Evolutionary conservation across 2,113 vertebrate genomes (phyloP).

Genomic region (Pachycephala philippinensis): DNA sequence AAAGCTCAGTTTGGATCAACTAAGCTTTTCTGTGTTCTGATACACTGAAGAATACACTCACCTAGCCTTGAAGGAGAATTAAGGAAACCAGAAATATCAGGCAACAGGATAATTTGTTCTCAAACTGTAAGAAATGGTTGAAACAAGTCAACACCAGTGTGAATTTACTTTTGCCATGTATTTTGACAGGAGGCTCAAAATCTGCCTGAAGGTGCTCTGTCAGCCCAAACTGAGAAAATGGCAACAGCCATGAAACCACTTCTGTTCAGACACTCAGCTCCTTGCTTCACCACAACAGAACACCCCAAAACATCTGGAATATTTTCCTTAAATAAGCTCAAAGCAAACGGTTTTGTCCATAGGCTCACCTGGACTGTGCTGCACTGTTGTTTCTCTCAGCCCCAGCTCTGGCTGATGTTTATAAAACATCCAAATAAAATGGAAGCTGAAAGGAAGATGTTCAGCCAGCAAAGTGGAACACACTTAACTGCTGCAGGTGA

Average conservation of each 20-base stretch:
- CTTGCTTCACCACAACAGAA: not conserved
- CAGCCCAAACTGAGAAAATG: not conserved
- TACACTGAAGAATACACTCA: not conserved
- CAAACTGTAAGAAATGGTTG: not conserved
- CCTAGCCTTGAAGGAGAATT: not conserved
- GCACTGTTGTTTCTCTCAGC: not conserved
- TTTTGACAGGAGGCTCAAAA: not conserved
- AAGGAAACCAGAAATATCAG: not conserved
- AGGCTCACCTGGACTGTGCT: not conserved
- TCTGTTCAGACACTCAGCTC: not conserved
- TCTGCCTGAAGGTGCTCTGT: not conserved
- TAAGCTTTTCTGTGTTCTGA: not conserved
- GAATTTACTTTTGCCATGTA: not conserved
- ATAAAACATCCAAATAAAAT: slow-evolving; percentile 33
- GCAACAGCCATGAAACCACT: not conserved
- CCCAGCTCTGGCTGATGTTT: not conserved
- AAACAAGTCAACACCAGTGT: not conserved
- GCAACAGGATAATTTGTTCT: not conserved
- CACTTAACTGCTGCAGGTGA: slow-evolving; percentile 23
- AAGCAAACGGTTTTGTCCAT: not conserved
- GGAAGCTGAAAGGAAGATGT: slow-evolving; percentile 30
- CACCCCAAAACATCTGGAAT: not conserved
- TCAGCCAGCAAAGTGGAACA: slow-evolving; percentile 43
- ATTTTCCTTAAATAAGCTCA: not conserved
- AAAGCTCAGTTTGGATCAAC: not conserved